These are phyloP conservation scores for Chascanopsetta lugubris DNA, from an alignment of 2,113 vertebrate species.

Conservation along the genomic window DNA sequence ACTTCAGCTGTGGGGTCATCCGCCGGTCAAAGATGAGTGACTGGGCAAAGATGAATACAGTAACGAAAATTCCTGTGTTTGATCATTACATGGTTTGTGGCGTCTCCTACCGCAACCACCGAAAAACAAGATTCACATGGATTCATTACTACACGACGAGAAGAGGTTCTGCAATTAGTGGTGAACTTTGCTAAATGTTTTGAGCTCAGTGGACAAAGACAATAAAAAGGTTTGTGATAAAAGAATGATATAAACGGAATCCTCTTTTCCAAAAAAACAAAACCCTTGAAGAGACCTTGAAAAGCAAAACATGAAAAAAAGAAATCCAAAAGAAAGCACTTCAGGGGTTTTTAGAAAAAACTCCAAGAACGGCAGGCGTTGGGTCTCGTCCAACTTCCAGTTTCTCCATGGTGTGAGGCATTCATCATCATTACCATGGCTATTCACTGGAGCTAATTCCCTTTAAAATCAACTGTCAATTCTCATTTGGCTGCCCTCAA, in stretches of 20 bases:
- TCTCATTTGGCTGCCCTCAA: constrained; percentile 67
- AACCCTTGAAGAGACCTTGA: constrained; percentile 31
- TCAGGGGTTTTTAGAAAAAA: constrained; percentile 60
- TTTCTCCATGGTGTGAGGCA: constrained; percentile 66
- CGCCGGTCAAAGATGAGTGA: constrained; percentile 69
- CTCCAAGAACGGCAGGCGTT: constrained; percentile 53
- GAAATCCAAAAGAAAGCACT: constrained; percentile 43
- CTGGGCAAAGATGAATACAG: constrained; percentile 7
- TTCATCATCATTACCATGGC: constrained; percentile 75
- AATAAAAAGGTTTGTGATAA: background rate
- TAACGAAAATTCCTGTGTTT: constrained; percentile 28
- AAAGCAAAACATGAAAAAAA: constrained; percentile 21
- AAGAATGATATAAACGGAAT: constrained; percentile 28
- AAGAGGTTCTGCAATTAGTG: too few relatives aligned
- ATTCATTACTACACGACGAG: too few relatives aligned
- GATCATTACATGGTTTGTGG: background rate
- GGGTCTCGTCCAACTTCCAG: constrained; percentile 67
- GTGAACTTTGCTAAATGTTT: too few relatives aligned
- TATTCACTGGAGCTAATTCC: constrained; percentile 64
- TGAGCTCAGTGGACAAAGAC: background rate
- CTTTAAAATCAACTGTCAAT: constrained; percentile 76
- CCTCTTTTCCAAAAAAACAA: constrained; percentile 12
- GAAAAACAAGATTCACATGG: too few relatives aligned
- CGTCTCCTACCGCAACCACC: too few relatives aligned
- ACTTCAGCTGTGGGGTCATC: constrained; percentile 74